These are phyloP conservation scores for Xenotilapia longispinis DNA, from an alignment of 2,113 vertebrate genomes.

Conservation along the genomic window DNA sequence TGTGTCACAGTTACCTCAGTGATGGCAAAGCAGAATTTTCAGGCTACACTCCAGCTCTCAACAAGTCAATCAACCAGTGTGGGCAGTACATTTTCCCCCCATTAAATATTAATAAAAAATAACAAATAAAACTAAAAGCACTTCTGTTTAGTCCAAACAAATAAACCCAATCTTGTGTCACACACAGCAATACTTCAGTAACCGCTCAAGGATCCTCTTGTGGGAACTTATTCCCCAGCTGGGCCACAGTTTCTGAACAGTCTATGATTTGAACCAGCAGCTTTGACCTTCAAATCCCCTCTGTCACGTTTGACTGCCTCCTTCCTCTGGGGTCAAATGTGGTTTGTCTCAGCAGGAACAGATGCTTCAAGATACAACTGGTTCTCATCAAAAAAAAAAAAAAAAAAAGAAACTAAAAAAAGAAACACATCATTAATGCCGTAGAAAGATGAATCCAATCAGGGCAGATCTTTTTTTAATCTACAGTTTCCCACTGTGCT, in stretches of 20 bases:
- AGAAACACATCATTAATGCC: neutral
- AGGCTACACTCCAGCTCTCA: neutral
- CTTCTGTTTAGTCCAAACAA: neutral
- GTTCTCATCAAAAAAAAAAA: neutral
- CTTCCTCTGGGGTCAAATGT: neutral
- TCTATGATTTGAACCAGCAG: neutral
- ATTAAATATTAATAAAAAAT: neutral
- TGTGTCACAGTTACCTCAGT: neutral
- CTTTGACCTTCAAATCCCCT: slow-evolving; percentile 4
- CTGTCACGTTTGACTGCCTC: neutral
- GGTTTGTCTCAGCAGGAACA: neutral
- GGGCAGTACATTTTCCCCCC: fast-evolving
- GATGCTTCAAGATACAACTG: neutral
- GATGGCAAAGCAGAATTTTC: neutral
- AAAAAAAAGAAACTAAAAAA: neutral
- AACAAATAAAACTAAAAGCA: neutral
- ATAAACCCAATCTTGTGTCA: neutral
- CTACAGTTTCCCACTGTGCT: neutral
- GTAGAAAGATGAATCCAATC: neutral
- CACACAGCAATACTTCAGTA: neutral
- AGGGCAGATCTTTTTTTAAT: neutral
- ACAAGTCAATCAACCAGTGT: neutral
- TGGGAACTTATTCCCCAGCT: neutral
- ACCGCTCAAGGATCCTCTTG: neutral
- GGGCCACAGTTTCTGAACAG: neutral